Base-by-base conservation (phyloP, 2,113 vertebrate genomes). In the Aldabrachelys gigantea region DNA sequence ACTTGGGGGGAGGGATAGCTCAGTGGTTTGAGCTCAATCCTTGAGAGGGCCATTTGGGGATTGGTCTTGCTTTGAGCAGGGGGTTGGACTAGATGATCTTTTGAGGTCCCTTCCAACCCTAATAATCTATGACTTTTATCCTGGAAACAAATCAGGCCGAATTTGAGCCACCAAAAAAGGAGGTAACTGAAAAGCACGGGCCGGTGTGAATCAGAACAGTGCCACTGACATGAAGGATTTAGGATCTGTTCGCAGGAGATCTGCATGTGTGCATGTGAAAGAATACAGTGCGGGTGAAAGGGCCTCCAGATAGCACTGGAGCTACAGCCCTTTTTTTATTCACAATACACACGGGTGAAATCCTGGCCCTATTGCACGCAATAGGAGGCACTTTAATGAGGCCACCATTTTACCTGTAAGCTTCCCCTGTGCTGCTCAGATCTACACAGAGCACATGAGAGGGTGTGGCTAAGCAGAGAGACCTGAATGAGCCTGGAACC, bases 361-460 rank as follows among this genome's bases (percentile, higher is more conserved):
- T 44, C 31, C 0, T 0, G 2, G 86, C 87, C 81, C 38, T 52
- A 54, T 7, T 0, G 2, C 31, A 3, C 44, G 56, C 49, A 27
- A 38, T 1, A 3, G 59, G 54, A 62, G 25, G 17, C 56, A 44
- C 38, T 10, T 50, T 2, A 1, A 8, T 0, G 52, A 52, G 81
- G 19, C 4, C 31, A 47, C 35, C 3, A 69, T 50, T 16, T 50
- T 13, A 50, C 50, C 50, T 50, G 50, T 50, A 50, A 50, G 50
- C 50, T 50, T 50, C 13, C 50, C 50, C 50, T 50, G 59, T 50
- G 54, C 27, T 21, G n/a, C 47, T 19, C 2, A 12, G 25, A 27
- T 27, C 44, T 6, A 27, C 41, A 27, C 41, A 16, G 21, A 50
- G 0, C 0, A 1, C 13, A 0, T 9, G 1, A 2, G 1, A 0